phyloP scores from a whole-genome alignment of 2,797 vertebrate species.

The Enteromius fasciolatus region DNA sequence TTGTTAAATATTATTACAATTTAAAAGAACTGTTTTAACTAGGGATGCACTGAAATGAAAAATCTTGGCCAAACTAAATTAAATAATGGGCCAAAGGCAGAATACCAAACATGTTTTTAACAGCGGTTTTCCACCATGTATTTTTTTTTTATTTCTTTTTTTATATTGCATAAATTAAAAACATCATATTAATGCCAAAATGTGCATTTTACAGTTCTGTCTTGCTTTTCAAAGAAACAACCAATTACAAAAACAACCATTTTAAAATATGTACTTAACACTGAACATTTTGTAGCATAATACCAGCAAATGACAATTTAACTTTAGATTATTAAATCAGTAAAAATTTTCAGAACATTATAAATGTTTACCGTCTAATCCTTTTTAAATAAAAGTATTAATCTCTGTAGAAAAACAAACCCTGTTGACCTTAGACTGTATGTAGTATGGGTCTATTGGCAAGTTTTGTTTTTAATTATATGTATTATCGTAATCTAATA shows the following conservation, averaged over 20 bases:
- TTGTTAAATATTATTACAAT: not conserved
- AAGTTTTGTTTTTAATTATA: not conserved
- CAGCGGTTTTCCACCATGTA: too few species aligned
- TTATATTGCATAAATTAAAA: too few species aligned
- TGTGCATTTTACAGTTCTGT: too few species aligned
- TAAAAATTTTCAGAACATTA: too few species aligned
- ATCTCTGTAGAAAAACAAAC: not conserved
- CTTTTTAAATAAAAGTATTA: not conserved
- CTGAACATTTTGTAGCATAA: too few species aligned
- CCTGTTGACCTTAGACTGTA: not conserved
- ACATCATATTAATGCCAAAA: too few species aligned
- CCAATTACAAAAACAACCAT: too few species aligned
- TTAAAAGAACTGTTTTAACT: not conserved
- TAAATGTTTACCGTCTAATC: not conserved
- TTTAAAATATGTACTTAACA: too few species aligned
- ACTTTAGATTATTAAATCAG: too few species aligned
- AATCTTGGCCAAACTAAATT: not conserved
- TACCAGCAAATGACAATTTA: too few species aligned
- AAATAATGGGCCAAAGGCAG: not conserved
- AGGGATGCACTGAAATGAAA: not conserved
- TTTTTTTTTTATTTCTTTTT: too few species aligned
- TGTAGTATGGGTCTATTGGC: not conserved
- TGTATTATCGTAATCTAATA: not conserved
- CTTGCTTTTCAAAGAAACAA: too few species aligned
- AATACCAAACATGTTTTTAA: not conserved